Conservation (phyloP, 2,797 vertebrate species). For the Rhinella marina region DNA sequence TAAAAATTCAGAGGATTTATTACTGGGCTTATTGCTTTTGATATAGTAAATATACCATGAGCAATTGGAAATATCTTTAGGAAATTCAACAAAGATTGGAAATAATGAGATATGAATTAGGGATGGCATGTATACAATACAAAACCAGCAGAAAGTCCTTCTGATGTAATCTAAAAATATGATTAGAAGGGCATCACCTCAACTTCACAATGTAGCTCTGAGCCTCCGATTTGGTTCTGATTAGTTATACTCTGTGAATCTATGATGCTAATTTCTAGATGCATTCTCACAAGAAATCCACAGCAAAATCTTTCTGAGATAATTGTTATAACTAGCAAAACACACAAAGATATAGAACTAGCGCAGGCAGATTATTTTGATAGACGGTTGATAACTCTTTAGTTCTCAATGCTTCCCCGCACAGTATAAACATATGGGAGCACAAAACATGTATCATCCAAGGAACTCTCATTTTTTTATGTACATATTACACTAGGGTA, state of each 20-base stretch:
- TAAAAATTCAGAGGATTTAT: conserved; percentile 9
- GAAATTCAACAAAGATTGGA: conserved; percentile 39
- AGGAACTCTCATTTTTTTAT: background rate
- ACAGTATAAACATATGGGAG: too few relatives aligned
- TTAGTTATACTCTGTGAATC: conserved; percentile 39
- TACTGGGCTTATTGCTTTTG: background rate
- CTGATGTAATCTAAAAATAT: conserved; percentile 45
- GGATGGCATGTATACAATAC: conserved; percentile 2
- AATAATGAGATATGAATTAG: conserved; percentile 50
- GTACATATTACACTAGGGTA: background rate
- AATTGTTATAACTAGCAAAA: conserved; percentile 44
- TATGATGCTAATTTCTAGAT: conserved; percentile 41
- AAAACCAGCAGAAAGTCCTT: conserved; percentile 7
- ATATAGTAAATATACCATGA: conserved; percentile 13
- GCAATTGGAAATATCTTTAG: conserved; percentile 19
- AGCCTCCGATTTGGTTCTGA: conserved; percentile 24
- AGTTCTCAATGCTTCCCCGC: too few relatives aligned
- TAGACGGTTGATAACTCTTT: background rate
- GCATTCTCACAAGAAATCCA: conserved; percentile 32
- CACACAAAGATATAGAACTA: background rate
- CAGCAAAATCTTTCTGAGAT: background rate
- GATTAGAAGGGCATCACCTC: conserved; percentile 39
- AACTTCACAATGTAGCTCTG: conserved; percentile 11
- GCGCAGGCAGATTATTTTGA: background rate
- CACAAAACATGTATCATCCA: background rate